Conservation (phyloP, 1,140 invertebrate species). For the Drosophila subpulchrella region DNA sequence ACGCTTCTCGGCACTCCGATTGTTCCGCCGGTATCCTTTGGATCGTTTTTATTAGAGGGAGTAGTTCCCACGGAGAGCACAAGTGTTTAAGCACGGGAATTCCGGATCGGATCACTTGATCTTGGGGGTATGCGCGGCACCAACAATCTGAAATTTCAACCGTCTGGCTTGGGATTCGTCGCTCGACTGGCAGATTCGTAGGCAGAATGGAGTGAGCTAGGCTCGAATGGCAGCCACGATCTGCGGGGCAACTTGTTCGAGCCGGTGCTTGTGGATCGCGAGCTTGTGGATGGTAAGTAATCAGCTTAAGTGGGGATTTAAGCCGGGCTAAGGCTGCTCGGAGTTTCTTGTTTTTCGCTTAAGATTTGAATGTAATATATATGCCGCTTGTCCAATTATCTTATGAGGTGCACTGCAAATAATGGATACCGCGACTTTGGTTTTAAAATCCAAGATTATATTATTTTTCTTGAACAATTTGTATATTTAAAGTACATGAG, state of each 20-base stretch:
- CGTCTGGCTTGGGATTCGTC: conserved; percentile 57
- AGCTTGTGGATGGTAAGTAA: conserved; percentile 20
- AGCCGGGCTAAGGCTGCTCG: conserved; percentile 5
- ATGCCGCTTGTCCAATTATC: not conserved
- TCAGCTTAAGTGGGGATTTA: conserved; percentile 15
- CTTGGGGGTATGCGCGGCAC: not conserved
- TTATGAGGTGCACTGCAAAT: not conserved
- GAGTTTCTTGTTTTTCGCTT: not conserved
- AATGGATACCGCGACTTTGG: not conserved
- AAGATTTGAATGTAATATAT: not conserved
- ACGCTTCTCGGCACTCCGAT: conserved; percentile 2
- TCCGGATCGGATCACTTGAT: conserved; percentile 18
- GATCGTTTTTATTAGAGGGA: not conserved
- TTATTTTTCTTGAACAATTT: too few relatives aligned
- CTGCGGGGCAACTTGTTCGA: conserved; percentile 59
- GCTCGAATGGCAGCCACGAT: conserved; percentile 21
- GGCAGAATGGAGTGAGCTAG: conserved; percentile 40
- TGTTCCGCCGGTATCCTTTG: conserved; percentile 15
- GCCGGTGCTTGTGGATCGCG: conserved; percentile 20
- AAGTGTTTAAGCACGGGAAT: not conserved
- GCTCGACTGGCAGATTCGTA: conserved; percentile 53
- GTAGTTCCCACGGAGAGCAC: conserved; percentile 14
- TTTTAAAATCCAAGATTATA: too few relatives aligned
- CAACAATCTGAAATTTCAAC: conserved; percentile 34
- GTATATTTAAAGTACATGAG: too few relatives aligned